Evolutionary conservation across 2,113 vertebrate species (phyloP), one percentile per base, ranked within the genome.

Genomic region (Scartelaos histophorus): DNA sequence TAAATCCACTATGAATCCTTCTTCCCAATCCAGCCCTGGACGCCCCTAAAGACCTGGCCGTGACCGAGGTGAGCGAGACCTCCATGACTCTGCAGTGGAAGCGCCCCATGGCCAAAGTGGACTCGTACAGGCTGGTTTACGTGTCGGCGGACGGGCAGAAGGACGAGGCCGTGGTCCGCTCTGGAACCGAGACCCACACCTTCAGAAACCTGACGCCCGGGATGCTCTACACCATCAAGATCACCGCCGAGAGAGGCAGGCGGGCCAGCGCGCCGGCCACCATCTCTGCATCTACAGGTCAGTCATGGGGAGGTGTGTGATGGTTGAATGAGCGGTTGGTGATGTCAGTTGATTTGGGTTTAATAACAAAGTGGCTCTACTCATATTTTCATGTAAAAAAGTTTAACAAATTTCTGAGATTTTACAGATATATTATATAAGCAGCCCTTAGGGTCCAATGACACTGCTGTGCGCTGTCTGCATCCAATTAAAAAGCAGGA

Each of bases 1-100:
- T 29, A 29, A 2, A 29, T 29, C 29, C 29, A 29, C 29, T 29
- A 29, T 29, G 29, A 29, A 29, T 47, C 46, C 16, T 21, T 1
- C 38, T 15, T 19, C 17, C 19, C 56, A n/a, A n/a, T 13, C 6
- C 54, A 99, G 97, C 97, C 10, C 85, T 99, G 5, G 97, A 99
- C 46, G 92, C 94, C 22, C 97, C 98, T 67, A 98, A 92, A 78
- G 95, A 96, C 47, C 82, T 99, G 82, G 90, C 88, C n/a, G 93
- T 95, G 21, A 91, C 83, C 0, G 93, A 94, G 47, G 91, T 92
- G 43, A 94, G 93, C 0, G 97, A 97, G 80, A 96, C 91, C 78
- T 95, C 94, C 0, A 56, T 99, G 66, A 78, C 90, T 35, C 83
- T 99, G 43, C 87, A 85, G 73, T 99, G 98, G 98, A 95, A 83